Evolutionary conservation across 1,140 invertebrate genomes (phyloP).

Genomic region (Bombus breviceps): DNA sequence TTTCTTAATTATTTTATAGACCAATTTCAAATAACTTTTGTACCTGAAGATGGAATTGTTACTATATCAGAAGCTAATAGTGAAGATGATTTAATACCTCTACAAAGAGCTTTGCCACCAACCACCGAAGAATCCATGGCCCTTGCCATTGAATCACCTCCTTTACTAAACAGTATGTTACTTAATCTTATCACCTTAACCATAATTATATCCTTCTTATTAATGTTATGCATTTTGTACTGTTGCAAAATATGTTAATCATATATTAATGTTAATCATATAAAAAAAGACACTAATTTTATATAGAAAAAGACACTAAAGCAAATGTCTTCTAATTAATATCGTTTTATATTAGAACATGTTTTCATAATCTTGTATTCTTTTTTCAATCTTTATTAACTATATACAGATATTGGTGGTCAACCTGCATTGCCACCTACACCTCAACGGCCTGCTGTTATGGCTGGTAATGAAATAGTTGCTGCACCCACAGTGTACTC

Average conservation of each 20-base stretch:
- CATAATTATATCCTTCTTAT: conserved; percentile 26
- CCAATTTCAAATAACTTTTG: conserved; percentile 75
- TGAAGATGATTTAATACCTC: conserved; percentile 71
- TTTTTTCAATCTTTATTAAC: conserved; percentile 1
- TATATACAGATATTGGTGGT: conserved; percentile 49
- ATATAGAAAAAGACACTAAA: not conserved
- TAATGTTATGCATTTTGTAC: not conserved
- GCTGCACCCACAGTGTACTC: conserved; percentile 70
- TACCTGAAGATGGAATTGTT: conserved; percentile 77
- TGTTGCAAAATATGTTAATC: not conserved
- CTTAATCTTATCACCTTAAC: conserved; percentile 39
- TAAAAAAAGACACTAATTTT: not conserved
- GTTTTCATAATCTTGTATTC: not conserved
- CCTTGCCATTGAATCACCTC: conserved; percentile 72
- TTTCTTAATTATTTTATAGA: conserved; percentile 66
- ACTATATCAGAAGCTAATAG: conserved; percentile 73
- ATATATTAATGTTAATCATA: not conserved
- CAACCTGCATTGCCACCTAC: conserved; percentile 80
- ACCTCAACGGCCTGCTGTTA: conserved; percentile 79
- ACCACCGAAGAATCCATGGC: conserved; percentile 72
- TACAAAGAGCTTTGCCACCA: conserved; percentile 74
- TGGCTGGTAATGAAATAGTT: conserved; percentile 84
- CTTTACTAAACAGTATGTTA: conserved; percentile 73
- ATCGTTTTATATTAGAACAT: not conserved
- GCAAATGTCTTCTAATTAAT: not conserved